Evolutionary conservation across 2,797 vertebrate species (phyloP).

Genomic region (Catharus ustulatus): DNA sequence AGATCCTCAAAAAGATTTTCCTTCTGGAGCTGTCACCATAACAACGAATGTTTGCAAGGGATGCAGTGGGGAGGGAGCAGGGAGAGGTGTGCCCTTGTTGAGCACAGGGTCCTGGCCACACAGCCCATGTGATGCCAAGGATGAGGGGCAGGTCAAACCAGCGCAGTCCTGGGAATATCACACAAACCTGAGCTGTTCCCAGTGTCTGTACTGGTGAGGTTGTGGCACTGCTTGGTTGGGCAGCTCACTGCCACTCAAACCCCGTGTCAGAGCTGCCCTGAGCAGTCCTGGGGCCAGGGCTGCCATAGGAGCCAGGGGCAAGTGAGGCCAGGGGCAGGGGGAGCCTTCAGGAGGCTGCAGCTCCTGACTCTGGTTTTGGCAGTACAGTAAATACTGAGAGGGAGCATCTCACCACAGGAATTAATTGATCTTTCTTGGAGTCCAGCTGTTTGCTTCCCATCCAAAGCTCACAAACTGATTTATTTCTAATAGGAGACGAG

Average conservation of each 20-base stretch:
- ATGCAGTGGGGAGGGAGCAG: not conserved
- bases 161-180: not conserved
- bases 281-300: not conserved
- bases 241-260: not conserved
- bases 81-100: not conserved
- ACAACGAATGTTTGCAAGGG: not conserved
- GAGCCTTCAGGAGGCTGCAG: not conserved
- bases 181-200: not conserved
- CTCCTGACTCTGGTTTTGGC: not conserved
- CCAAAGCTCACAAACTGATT: not conserved
- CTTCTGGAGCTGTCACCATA: slow-evolving; percentile 26
- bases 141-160: not conserved
- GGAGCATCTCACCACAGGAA: not conserved
- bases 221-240: not conserved
- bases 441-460: not conserved
- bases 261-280: not conserved
- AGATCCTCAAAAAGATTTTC: not conserved
- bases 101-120: fast-evolving
- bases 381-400: not conserved
- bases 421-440: not conserved
- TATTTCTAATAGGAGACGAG: not conserved
- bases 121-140: fast-evolving
- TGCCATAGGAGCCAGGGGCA: not conserved
- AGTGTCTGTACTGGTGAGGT: not conserved
- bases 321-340: not conserved